Evolutionary conservation across 2,888 invertebrate genomes (phyloP), one percentile per base, ranked within the genome.

Genomic region (Mechanitis messenoides): DNA sequence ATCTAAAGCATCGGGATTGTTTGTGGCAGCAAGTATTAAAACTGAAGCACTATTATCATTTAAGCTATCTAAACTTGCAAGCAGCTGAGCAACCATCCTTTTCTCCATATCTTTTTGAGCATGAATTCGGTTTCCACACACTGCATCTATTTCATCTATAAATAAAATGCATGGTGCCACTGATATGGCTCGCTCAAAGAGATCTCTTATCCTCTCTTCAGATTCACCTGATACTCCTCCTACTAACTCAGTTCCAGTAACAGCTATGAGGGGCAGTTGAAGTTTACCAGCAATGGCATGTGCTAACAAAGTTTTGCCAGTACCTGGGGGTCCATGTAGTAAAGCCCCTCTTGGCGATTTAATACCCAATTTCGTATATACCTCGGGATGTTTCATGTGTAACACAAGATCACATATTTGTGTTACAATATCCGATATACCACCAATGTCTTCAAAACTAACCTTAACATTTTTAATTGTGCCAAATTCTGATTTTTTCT

Each of bases 71-170:
- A 99, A 90, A 73, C 97, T 97, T 12, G 95, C 93, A 45, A 98
- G 87, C 60, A 99, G 84, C 83, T 99, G 98, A 0, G 98, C 94
- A 6, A 99, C 98, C 83, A 99, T 97, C 65, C 99, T 90, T 66
- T 96, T 93, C 79, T 99, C 98, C 98, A 99, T 99, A 75, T 98
- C 98, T 79, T 96, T 95, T 74, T 96, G 96, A 2, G 97, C 97
- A 73, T 94, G 94, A 61, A 97, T 94, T 75, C 98, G 91, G 79
- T 97, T 96, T 4, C 95, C 96, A 45, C 97, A 96, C 55, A 99
- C 95, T n/a, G 97, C 94, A 90, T 99, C 99, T 64, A 99, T 96
- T 89, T 99, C 98, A 86, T 99, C 99, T 67, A 99, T 94, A 77
- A 98, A 98, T 47, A 98, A 84, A 12, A 98, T 93, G 79, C 96